These are phyloP conservation scores for Dinoponera quadriceps DNA, from an alignment of 1,140 invertebrate species.

Conservation along the genomic window DNA sequence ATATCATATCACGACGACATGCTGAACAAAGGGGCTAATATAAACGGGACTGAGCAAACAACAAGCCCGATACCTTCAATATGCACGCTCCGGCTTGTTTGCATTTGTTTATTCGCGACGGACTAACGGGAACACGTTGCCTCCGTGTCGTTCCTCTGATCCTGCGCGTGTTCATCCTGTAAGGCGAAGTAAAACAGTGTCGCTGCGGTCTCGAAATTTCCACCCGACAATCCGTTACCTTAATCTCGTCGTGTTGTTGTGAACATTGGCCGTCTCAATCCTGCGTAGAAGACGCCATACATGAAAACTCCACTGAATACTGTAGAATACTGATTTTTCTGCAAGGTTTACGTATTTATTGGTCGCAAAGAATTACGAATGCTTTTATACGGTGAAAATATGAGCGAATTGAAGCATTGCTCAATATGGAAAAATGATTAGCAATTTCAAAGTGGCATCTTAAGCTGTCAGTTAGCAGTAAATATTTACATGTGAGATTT, in stretches of 20 bases:
- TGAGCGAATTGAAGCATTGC: too few relatives aligned
- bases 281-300: background rate
- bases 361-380: too few relatives aligned
- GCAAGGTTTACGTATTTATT: too few relatives aligned
- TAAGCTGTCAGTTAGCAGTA: too few relatives aligned
- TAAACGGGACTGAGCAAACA: slow-evolving; percentile 60
- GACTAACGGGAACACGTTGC: slow-evolving; percentile 39
- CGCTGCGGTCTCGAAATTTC: background rate
- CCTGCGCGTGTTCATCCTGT: slow-evolving; percentile 30
- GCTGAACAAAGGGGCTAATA: slow-evolving; percentile 61
- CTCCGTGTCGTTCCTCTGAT: slow-evolving; percentile 34
- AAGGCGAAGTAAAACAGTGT: background rate
- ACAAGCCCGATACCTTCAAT: slow-evolving; percentile 65
- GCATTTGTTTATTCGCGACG: slow-evolving; percentile 67
- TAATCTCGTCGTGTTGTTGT: background rate
- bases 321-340: too few relatives aligned
- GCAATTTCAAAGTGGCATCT: too few relatives aligned
- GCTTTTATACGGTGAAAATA: too few relatives aligned
- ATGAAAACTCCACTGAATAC: too few relatives aligned
- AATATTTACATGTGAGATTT: too few relatives aligned
- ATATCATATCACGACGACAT: background rate
- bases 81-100: slow-evolving; percentile 65
- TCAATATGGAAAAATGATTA: too few relatives aligned
- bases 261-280: background rate
- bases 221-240: background rate